Base-by-base conservation (phyloP, 2,113 vertebrate species). In the Leptobrachium leishanense region DNA sequence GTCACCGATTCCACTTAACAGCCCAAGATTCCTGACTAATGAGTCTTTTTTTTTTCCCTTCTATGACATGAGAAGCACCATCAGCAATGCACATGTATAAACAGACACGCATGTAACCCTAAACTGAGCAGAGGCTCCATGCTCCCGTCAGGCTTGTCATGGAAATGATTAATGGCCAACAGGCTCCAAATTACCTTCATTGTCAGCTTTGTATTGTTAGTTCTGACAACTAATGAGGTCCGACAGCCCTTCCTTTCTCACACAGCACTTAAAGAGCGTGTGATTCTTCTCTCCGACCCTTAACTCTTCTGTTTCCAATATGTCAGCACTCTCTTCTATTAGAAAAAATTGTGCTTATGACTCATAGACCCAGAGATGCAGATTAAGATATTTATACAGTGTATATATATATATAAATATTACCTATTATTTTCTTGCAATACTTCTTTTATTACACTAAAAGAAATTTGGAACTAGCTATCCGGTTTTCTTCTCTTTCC, bases 101-200 rank as follows among this genome's bases (percentile, higher is more conserved):
- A 80, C 78, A 80, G 78, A 80, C 78, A 80, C 78, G 62, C 72
- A 80, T 80, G 78, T 80, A 80, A 80, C 78, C 78, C 64, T 80
- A 80, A 80, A 80, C 78, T 80, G 72, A 80, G 71, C 78, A 80
- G 78, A 80, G 77, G 71, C 78, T 80, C 78, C 78, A 67, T 62
- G 72, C 78, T 74, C 50, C 72, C 66, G 71, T 80, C 78, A 80
- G 64, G 78, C 78, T 68, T 80, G 78, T 80, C 78, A 80, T 43
- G 71, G 57, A 80, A 80, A 80, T 80, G 78, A 80, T 80, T 80
- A 80, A 80, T 80, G 78, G 54, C 78, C 78, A 80, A 80, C 72
- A 80, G 78, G 71, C 78, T 80, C 78, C 78, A 80, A 80, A 80
- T 80, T 80, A 80, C 78, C 78, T 80, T 80, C 78, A 80, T 80